These are phyloP conservation scores for Erethizon dorsatum DNA, from an alignment of 2,797 vertebrate species.

Conservation along the genomic window DNA sequence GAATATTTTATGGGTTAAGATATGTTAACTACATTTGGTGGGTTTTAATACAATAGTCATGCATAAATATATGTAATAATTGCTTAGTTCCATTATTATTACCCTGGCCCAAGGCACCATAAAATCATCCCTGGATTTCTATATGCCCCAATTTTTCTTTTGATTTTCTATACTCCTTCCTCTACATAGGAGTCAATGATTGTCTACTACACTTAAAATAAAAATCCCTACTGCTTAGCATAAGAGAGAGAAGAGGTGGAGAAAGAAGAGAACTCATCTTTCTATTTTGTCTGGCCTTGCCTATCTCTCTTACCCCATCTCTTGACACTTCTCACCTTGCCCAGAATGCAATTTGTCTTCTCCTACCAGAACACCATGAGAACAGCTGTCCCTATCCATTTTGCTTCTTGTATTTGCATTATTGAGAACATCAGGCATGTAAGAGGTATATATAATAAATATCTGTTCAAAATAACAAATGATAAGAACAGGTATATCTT, in stretches of 20 bases:
- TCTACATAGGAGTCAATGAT: neutral
- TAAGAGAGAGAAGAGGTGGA: neutral
- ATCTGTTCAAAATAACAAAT: conserved; percentile 35
- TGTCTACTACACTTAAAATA: neutral
- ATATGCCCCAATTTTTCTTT: neutral
- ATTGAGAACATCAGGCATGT: neutral
- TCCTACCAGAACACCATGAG: neutral
- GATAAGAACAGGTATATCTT: neutral
- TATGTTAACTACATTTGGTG: neutral
- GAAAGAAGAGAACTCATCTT: neutral
- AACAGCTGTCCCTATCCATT: neutral
- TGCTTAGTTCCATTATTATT: neutral
- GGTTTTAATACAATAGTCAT: neutral
- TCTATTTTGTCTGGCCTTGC: neutral
- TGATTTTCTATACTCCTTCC: neutral
- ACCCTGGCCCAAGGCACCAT: neutral
- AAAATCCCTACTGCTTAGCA: conserved; percentile 20
- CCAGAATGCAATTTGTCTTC: neutral
- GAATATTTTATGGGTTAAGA: neutral
- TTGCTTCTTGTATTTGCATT: neutral
- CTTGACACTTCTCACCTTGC: neutral
- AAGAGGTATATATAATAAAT: neutral
- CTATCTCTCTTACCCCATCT: neutral
- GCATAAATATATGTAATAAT: neutral
- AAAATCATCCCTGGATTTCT: neutral